phyloP scores from a whole-genome alignment of 2,888 invertebrate genomes.

The Cryptophagus acutangulus region DNA sequence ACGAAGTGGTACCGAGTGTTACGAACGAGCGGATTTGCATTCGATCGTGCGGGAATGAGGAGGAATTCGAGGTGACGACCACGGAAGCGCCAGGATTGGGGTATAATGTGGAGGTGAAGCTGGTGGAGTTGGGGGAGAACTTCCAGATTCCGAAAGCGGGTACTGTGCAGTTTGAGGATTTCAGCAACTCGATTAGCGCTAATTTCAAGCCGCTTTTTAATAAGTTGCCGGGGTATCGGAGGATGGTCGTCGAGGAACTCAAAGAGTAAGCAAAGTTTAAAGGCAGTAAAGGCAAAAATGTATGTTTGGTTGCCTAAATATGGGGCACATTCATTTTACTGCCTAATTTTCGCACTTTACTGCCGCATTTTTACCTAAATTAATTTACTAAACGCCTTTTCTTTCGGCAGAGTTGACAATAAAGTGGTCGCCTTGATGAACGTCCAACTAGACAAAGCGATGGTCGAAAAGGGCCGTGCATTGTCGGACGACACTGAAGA shows the following conservation, averaged over 20 bases:
- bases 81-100: slow-evolving; percentile 61
- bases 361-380: not conserved
- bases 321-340: too few relatives aligned
- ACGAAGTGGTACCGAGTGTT: slow-evolving; percentile 66
- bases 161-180: slow-evolving; percentile 66
- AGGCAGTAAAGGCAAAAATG: not conserved
- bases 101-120: slow-evolving; percentile 68
- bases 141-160: slow-evolving; percentile 70
- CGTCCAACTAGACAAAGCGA: slow-evolving; percentile 67
- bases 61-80: slow-evolving; percentile 53
- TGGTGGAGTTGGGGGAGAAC: slow-evolving; percentile 71
- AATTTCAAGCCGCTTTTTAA: slow-evolving; percentile 59
- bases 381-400: slow-evolving; percentile 3
- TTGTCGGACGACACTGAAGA: slow-evolving; percentile 38
- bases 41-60: slow-evolving; percentile 70
- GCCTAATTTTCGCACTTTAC: too few relatives aligned
- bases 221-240: slow-evolving; percentile 67
- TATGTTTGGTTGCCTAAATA: too few relatives aligned
- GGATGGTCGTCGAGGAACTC: slow-evolving; percentile 64
- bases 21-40: slow-evolving; percentile 78
- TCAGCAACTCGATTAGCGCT: slow-evolving; percentile 62
- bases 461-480: slow-evolving; percentile 57
- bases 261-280: slow-evolving; percentile 56
- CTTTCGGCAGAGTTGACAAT: slow-evolving; percentile 52
- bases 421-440: slow-evolving; percentile 73